Evolutionary conservation across 1,140 invertebrate genomes (phyloP), one percentile per base, ranked within the genome.

Genomic region (Apis cerana): DNA sequence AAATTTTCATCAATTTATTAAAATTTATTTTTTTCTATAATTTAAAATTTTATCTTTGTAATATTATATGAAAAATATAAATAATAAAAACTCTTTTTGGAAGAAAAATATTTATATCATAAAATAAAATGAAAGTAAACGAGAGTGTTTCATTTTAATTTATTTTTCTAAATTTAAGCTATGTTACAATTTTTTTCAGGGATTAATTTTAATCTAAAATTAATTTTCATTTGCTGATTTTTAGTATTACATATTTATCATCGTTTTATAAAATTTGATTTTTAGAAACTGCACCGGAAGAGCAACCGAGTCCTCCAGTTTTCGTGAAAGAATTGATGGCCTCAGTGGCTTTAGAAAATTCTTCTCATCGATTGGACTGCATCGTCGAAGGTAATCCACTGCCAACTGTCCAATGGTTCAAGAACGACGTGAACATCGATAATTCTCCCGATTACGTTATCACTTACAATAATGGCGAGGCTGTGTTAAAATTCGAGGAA

Each of bases 391-490:
- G 97, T 7, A 96, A 97, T 92, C 97, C 97, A 5, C 89, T 97
- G 65, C 97, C 97, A 10, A 96, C 96, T 12, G 96, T 98, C 5
- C 96, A 96, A 71, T 98, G 97, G 97, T 97, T 95, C 86, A 97
- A 97, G 91, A 96, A 97, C 89, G 95, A 95, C 56, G 92, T 94
- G 0, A 97, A 97, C 86, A 95, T 98, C 64, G 96, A 97, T 88
- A 96, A 96, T 92, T 96, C 94, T 54, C 95, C 96, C 3, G 96
- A 97, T 90, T 97, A 97, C 91, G 90, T 94, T 58, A 96, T 95
- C 33, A 96, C 95, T 12, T 96, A 95, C 76, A 96, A 96, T 85
- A 96, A 96, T 80, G 96, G 96, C 3, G 95, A 96, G 75, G 96
- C 96, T 61, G 89, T 95, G 48, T 90, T 96, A 86, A 95, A 95